phyloP scores from a whole-genome alignment of 2,113 vertebrate species.

The Penelope pileata region DNA sequence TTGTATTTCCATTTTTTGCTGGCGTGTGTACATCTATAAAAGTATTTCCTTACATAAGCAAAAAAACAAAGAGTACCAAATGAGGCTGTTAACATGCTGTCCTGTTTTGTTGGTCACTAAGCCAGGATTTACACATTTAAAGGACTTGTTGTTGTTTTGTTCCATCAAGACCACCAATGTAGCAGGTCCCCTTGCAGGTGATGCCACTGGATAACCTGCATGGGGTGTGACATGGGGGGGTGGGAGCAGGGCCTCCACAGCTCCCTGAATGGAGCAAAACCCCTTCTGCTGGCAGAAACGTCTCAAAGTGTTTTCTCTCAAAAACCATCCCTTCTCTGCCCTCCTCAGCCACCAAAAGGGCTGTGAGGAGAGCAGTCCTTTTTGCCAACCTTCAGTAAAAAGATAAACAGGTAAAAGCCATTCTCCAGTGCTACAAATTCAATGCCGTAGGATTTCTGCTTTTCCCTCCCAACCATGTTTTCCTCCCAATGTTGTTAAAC shows the following conservation, averaged over 20 bases:
- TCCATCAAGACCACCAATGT: neutral
- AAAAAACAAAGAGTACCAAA: neutral
- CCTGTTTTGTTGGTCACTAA: neutral
- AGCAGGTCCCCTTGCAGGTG: neutral
- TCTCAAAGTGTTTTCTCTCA: neutral
- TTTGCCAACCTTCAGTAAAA: fast-evolving
- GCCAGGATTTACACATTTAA: neutral
- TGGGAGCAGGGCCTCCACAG: neutral
- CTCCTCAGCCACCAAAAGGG: neutral
- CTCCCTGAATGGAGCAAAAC: neutral
- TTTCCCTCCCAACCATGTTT: neutral
- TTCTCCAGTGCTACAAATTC: neutral
- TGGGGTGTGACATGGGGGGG: neutral
- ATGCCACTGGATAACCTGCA: neutral
- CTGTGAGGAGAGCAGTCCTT: neutral
- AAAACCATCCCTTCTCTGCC: neutral
- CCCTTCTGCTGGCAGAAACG: neutral
- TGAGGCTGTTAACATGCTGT: neutral
- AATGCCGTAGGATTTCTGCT: fast-evolving
- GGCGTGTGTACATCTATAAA: neutral
- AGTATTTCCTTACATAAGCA: neutral
- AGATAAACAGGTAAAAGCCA: neutral
- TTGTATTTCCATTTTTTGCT: neutral
- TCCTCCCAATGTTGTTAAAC: neutral
- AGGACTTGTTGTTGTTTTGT: neutral